These are phyloP conservation scores for Eriocheir sinensis DNA, from an alignment of 1,140 invertebrate species.

Conservation along the genomic window DNA sequence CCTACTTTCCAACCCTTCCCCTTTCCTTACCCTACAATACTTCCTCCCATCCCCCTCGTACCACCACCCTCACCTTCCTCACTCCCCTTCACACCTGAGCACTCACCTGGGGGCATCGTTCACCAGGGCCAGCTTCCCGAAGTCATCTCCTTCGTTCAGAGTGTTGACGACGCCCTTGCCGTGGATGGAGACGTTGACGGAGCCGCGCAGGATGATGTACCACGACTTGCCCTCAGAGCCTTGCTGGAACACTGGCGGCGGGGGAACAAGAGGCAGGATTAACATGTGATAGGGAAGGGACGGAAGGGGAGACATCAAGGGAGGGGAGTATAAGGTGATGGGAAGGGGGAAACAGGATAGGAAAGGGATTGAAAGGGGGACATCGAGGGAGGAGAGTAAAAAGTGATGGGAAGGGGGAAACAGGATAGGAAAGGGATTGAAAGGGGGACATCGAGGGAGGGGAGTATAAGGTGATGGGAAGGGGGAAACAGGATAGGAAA, in stretches of 20 bases:
- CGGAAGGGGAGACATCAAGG: too few relatives aligned
- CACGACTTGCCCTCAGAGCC: constrained; percentile 94
- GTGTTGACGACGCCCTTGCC: constrained; percentile 93
- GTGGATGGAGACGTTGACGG: constrained; percentile 93
- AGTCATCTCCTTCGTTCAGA: constrained; percentile 93
- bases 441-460: not conserved
- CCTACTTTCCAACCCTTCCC: too few relatives aligned
- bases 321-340: too few relatives aligned
- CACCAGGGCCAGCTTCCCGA: constrained; percentile 93
- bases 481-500: not conserved
- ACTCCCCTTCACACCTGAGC: not conserved
- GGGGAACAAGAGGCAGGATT: not conserved
- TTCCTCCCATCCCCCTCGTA: not conserved
- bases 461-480: not conserved
- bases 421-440: not conserved
- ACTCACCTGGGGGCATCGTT: constrained; percentile 92
- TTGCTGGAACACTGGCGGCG: constrained; percentile 90
- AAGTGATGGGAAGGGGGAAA: not conserved
- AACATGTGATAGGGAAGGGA: not conserved
- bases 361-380: too few relatives aligned
- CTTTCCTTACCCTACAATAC: not conserved
- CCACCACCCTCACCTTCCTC: not conserved
- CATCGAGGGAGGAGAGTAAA: not conserved
- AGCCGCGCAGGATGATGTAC: constrained; percentile 93
- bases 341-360: too few relatives aligned